These are phyloP conservation scores for Atrina japonica DNA, from an alignment of 2,888 invertebrate genomes.

Conservation along the genomic window DNA sequence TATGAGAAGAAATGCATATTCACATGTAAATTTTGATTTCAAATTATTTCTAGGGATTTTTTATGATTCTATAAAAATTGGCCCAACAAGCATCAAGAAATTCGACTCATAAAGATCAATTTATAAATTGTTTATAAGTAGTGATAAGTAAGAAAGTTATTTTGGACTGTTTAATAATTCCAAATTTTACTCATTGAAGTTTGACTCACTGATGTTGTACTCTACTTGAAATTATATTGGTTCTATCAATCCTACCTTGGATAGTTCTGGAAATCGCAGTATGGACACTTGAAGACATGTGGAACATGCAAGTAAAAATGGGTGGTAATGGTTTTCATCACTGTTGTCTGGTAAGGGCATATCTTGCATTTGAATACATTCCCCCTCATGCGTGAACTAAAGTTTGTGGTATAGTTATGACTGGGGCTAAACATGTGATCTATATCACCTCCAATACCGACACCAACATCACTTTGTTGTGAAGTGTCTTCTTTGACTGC, in stretches of 20 bases:
- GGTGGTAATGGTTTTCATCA: slow-evolving; percentile 53
- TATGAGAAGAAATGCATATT: too few species aligned
- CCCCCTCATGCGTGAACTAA: background rate
- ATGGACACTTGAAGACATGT: slow-evolving; percentile 51
- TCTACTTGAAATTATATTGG: too few species aligned
- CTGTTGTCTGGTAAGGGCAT: slow-evolving; percentile 52
- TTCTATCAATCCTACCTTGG: slow-evolving; percentile 46
- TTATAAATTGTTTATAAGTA: too few species aligned
- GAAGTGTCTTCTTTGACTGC: slow-evolving; percentile 31
- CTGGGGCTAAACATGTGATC: slow-evolving; percentile 28
- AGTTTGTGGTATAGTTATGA: slow-evolving; percentile 22
- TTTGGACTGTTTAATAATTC: too few species aligned
- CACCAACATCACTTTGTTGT: slow-evolving; percentile 30
- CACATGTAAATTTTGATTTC: too few species aligned
- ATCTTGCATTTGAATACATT: slow-evolving; percentile 25
- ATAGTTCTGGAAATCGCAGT: slow-evolving; percentile 44
- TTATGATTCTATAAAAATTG: too few species aligned
- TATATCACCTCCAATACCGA: slow-evolving; percentile 15
- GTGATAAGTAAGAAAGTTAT: too few species aligned
- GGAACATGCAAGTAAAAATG: slow-evolving; percentile 48
- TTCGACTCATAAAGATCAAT: too few species aligned
- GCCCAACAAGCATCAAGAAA: too few species aligned
- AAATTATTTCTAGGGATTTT: too few species aligned
- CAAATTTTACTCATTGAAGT: too few species aligned
- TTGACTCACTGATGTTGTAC: too few species aligned